Conservation (phyloP, 64 coral and sea anemone species). For the Stichodactyla mertensii region DNA sequence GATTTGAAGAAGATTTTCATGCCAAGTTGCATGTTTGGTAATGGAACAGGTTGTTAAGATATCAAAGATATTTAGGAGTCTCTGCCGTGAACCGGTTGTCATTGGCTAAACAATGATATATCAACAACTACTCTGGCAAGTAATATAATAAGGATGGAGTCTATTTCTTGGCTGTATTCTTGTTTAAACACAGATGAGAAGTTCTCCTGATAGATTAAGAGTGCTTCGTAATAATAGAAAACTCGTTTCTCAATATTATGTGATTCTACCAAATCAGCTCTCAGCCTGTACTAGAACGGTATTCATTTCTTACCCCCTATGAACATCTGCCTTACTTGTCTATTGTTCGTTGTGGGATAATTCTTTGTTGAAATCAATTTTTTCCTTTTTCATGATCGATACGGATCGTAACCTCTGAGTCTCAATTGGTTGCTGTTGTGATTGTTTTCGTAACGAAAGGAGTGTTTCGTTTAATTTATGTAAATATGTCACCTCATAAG, state of each 20-base stretch:
- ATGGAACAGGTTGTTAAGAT: slow-evolving; percentile 4
- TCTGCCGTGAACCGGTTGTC: not conserved
- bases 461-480: slow-evolving; percentile 10
- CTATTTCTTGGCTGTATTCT: not conserved
- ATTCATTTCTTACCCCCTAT: not conserved
- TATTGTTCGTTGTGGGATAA: not conserved
- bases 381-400: not conserved
- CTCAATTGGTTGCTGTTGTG: slow-evolving; percentile 9
- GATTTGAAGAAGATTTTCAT: not conserved
- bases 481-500: slow-evolving; percentile 1
- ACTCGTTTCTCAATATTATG: not conserved
- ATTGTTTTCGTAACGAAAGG: slow-evolving; percentile 13
- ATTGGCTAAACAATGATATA: not conserved
- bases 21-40: not conserved
- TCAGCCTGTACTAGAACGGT: not conserved
- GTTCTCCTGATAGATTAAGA: not conserved
- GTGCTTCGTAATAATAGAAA: not conserved
- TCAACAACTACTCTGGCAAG: not conserved
- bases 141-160: not conserved
- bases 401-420: not conserved
- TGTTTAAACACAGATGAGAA: slow-evolving; percentile 16
- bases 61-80: not conserved
- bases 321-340: not conserved
- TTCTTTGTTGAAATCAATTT: not conserved
- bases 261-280: not conserved